Conservation (phyloP, 2,888 invertebrate genomes). For the Drosophila paranaensis region DNA sequence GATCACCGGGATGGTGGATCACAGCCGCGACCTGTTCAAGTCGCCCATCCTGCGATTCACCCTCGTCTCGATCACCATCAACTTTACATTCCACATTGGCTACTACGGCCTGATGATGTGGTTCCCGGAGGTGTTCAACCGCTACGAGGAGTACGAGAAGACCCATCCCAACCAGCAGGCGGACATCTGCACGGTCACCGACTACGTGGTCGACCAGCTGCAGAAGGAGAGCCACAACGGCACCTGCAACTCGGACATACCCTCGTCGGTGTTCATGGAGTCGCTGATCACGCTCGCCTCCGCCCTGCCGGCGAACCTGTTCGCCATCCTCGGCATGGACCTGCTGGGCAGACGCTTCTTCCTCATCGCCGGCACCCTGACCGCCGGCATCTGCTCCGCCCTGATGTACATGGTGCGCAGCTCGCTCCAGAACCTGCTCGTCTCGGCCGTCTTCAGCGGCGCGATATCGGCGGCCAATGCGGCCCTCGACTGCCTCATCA, state of each 20-base stretch:
- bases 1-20: constrained; percentile 91
- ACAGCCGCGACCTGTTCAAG: constrained; percentile 92
- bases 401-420: constrained; percentile 94
- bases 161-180: constrained; percentile 88
- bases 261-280: constrained; percentile 92
- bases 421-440: constrained; percentile 92
- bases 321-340: constrained; percentile 94
- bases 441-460: constrained; percentile 94
- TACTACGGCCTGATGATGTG: constrained; percentile 99
- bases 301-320: constrained; percentile 93
- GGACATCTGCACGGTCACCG: constrained; percentile 91
- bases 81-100: constrained; percentile 97
- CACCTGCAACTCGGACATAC: constrained; percentile 90
- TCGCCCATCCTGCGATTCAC: constrained; percentile 94
- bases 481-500: constrained; percentile 95
- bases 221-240: constrained; percentile 86
- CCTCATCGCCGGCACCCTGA: constrained; percentile 93
- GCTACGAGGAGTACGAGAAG: constrained; percentile 92
- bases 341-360: constrained; percentile 90
- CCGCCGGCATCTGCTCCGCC: constrained; percentile 93
- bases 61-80: constrained; percentile 93
- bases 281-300: constrained; percentile 94
- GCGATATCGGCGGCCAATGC: constrained; percentile 96
- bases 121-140: constrained; percentile 97
- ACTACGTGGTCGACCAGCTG: constrained; percentile 89